These are phyloP conservation scores for Drosophila fungiperda DNA, from an alignment of 2,888 invertebrate species.

Conservation along the genomic window DNA sequence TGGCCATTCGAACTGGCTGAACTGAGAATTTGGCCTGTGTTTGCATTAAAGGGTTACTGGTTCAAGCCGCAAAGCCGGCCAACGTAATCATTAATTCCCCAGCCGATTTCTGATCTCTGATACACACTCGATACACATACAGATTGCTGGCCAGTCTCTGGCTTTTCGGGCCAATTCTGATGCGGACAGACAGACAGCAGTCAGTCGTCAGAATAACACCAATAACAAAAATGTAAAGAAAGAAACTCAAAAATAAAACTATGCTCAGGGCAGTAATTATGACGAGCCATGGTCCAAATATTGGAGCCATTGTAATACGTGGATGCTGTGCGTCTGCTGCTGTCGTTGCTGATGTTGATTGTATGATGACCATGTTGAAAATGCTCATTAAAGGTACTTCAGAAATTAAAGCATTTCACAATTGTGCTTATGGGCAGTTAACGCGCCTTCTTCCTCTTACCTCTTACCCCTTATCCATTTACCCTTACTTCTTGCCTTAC, in stretches of 20 bases:
- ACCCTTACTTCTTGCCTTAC: background rate
- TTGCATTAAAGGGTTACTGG: slow-evolving; percentile 79
- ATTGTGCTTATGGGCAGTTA: slow-evolving; percentile 73
- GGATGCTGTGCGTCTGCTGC: slow-evolving; percentile 36
- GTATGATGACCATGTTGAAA: slow-evolving; percentile 82
- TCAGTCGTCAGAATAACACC: slow-evolving; percentile 33
- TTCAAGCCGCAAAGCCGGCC: slow-evolving; percentile 67
- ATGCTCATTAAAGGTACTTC: slow-evolving; percentile 82
- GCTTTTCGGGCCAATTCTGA: slow-evolving; percentile 32
- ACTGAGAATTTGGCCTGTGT: slow-evolving; percentile 45
- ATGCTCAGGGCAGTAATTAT: slow-evolving; percentile 77
- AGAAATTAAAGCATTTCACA: slow-evolving; percentile 81
- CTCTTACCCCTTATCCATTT: background rate
- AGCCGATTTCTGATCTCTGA: slow-evolving; percentile 55
- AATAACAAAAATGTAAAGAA: slow-evolving; percentile 6
- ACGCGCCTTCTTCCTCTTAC: slow-evolving; percentile 32
- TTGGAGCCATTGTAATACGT: slow-evolving; percentile 66
- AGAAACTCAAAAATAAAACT: slow-evolving; percentile 18
- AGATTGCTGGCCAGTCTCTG: slow-evolving; percentile 60
- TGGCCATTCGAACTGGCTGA: slow-evolving; percentile 13
- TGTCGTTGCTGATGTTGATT: slow-evolving; percentile 56
- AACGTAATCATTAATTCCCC: slow-evolving; percentile 77
- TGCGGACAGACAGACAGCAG: slow-evolving; percentile 7
- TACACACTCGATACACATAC: slow-evolving; percentile 62
- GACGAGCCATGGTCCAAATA: slow-evolving; percentile 72